phyloP scores from a whole-genome alignment of 2,113 vertebrate genomes.

The Morone chrysops region DNA sequence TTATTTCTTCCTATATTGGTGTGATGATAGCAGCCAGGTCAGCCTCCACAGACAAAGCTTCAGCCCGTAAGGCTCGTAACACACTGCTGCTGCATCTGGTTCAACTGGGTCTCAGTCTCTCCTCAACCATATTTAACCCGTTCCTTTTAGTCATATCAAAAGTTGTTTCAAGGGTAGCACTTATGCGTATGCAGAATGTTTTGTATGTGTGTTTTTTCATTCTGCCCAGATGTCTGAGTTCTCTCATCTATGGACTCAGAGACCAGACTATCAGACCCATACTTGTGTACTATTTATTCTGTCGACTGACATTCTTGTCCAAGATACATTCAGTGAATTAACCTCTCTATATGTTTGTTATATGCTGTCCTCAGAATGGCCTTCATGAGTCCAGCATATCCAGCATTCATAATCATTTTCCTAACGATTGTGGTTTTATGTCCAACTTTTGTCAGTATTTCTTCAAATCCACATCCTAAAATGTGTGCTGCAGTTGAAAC shows the following conservation, averaged over 20 bases:
- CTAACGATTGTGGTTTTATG: too few relatives aligned
- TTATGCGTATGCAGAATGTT: slow-evolving; percentile 36
- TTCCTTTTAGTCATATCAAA: not conserved
- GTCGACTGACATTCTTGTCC: too few relatives aligned
- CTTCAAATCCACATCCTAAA: too few relatives aligned
- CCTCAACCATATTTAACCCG: not conserved
- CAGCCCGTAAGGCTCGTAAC: too few relatives aligned
- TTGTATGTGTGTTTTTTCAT: slow-evolving; percentile 48
- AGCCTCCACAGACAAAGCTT: slow-evolving; percentile 65
- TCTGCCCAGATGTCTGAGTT: slow-evolving; percentile 59
- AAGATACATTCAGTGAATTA: too few relatives aligned
- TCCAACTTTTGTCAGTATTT: too few relatives aligned
- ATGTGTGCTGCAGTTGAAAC: too few relatives aligned
- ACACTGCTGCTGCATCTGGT: slow-evolving; percentile 75
- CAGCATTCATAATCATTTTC: too few relatives aligned
- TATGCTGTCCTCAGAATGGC: too few relatives aligned
- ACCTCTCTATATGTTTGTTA: too few relatives aligned
- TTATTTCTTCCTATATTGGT: slow-evolving; percentile 60
- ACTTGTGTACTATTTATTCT: too few relatives aligned
- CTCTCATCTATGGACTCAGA: slow-evolving; percentile 65
- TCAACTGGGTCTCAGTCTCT: slow-evolving; percentile 62
- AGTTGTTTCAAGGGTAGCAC: accelerated
- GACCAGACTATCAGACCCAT: slow-evolving; percentile 51
- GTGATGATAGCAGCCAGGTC: slow-evolving; percentile 73
- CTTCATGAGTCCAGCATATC: too few relatives aligned